Evolutionary conservation across 2,888 invertebrate genomes (phyloP).

Genomic region (Papilio demoleus): DNA sequence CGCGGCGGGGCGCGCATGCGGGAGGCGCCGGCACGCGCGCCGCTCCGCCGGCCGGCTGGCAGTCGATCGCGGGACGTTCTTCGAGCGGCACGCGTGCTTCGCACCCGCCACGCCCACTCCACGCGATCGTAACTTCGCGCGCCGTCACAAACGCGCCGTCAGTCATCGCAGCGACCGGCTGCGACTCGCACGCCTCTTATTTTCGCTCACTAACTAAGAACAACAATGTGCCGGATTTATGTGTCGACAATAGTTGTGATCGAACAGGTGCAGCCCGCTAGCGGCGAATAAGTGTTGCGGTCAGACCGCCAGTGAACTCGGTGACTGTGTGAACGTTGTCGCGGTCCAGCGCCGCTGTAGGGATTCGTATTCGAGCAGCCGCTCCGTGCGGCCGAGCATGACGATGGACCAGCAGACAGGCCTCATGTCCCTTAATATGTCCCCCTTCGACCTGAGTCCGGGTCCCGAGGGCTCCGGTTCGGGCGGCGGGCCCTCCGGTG

Average conservation of each 20-base stretch:
- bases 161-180: slow-evolving; percentile 55
- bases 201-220: slow-evolving; percentile 56
- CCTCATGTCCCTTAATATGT: slow-evolving; percentile 94
- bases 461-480: slow-evolving; percentile 89
- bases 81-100: slow-evolving; percentile 69
- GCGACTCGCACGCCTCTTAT: slow-evolving; percentile 52
- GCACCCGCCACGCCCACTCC: slow-evolving; percentile 52
- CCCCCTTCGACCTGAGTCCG: slow-evolving; percentile 90
- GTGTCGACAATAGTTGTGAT: slow-evolving; percentile 76
- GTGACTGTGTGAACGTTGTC: slow-evolving; percentile 82
- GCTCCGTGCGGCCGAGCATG: slow-evolving; percentile 80
- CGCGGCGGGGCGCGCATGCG: slow-evolving; percentile 76
- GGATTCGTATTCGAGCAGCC: slow-evolving; percentile 71
- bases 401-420: slow-evolving; percentile 93
- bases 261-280: slow-evolving; percentile 80
- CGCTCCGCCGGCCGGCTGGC: slow-evolving; percentile 79
- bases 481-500: slow-evolving; percentile 81
- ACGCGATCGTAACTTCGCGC: slow-evolving; percentile 77
- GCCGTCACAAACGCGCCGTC: slow-evolving; percentile 61
- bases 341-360: slow-evolving; percentile 80
- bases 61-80: slow-evolving; percentile 80
- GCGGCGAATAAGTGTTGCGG: slow-evolving; percentile 81
- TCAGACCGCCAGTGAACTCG: slow-evolving; percentile 81
- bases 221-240: slow-evolving; percentile 80
- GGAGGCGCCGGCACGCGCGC: slow-evolving; percentile 81